phyloP scores from a whole-genome alignment of 2,888 invertebrate species.

The Notodonta dromedarius region DNA sequence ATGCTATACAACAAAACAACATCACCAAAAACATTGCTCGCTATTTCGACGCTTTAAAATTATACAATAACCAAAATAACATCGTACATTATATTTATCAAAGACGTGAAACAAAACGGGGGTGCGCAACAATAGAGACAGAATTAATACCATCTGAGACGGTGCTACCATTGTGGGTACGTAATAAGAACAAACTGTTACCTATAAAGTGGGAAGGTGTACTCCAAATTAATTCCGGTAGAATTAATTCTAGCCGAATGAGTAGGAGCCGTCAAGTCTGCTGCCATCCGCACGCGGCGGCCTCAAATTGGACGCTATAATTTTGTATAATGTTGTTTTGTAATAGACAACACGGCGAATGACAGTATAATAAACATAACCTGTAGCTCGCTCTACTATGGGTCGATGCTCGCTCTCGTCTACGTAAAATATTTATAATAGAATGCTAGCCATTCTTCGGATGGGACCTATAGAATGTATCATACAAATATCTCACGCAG shows the following conservation, averaged over 20 bases:
- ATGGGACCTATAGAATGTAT: too few species aligned
- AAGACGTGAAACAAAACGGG: slow-evolving; percentile 22
- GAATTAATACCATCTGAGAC: slow-evolving; percentile 52
- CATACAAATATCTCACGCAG: background rate
- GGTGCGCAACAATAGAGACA: slow-evolving; percentile 38
- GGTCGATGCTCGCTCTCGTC: too few species aligned
- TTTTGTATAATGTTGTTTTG: slow-evolving; percentile 26
- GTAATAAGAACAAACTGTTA: slow-evolving; percentile 62
- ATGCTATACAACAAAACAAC: too few species aligned
- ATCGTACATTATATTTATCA: background rate
- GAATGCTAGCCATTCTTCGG: too few species aligned
- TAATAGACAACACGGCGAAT: background rate
- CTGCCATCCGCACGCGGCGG: slow-evolving; percentile 40
- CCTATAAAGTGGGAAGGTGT: slow-evolving; percentile 55
- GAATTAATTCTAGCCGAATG: slow-evolving; percentile 59
- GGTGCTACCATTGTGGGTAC: slow-evolving; percentile 50
- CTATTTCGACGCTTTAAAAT: background rate
- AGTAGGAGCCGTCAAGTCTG: slow-evolving; percentile 42
- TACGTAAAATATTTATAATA: too few species aligned
- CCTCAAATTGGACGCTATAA: slow-evolving; percentile 33
- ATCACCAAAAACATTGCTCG: too few species aligned
- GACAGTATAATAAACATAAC: background rate
- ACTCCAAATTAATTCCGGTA: slow-evolving; percentile 54
- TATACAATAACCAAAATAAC: background rate
- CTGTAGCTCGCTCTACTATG: background rate